Base-by-base conservation (phyloP, 2,888 invertebrate species). In the Tupiocoris notatus region DNA sequence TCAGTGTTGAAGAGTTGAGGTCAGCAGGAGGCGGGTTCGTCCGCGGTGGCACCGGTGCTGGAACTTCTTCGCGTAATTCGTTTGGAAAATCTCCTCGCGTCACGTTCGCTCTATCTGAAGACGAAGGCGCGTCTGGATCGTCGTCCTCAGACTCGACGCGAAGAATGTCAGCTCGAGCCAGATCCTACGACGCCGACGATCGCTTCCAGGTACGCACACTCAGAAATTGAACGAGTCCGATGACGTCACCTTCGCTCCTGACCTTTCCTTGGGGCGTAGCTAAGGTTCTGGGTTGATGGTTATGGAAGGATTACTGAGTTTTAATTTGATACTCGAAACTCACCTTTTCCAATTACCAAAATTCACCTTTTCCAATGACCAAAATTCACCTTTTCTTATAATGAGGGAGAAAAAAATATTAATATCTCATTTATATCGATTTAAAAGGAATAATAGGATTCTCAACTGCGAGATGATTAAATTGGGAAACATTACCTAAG, bases 71-170 rank as follows among this genome's bases (percentile, higher is more conserved):
- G 54, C 81, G 81, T 78, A 81, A 82, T 78, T 81, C 82, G 80
- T 83, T 82, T 79, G 82, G 83, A 80, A 83, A 83, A 79, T 80
- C 79, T 18, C 80, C 83, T 56, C 81, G 81, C 73, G 81, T 82
- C 77, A 81, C 81, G 64, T 81, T 82, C 77, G 82, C 83, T 76
- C 81, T 83, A 75, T 81, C 82, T 78, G 82, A 81, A 80, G 81
- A 79, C 59, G 80, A 79, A 80, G 75, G 76, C 18, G 66, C 77
- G 20, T 75, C 75, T 22, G 62, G 63, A 2, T 3, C 25, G 24
- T 23, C 61, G n/a, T 39, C 54, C 22, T 54, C 56, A 16, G 64
- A 57, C 61, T 63, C 63, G 23, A 18, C 62, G 57, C 56, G 63
- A 25, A 23, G 75, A 24, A 67, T 75, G 66, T 67, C 75, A 6